These are phyloP conservation scores for Pleuronectes platessa DNA, from an alignment of 2,113 vertebrate genomes.

Conservation along the genomic window DNA sequence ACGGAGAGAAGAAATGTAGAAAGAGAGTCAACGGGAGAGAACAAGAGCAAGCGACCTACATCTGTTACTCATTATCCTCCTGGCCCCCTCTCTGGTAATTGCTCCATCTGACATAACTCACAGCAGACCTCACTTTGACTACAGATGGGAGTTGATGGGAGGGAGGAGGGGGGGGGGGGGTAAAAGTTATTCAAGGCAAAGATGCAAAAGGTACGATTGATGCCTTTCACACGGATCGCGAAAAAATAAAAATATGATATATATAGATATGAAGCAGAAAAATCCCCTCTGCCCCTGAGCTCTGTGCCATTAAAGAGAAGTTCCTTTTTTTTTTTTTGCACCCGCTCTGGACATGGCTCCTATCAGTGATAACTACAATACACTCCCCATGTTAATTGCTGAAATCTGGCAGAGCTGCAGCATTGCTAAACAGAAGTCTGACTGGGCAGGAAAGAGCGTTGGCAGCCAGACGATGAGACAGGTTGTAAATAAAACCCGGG, in stretches of 20 bases:
- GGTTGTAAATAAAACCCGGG: slow-evolving; percentile 50
- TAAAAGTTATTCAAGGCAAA: slow-evolving; percentile 84
- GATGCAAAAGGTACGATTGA: slow-evolving; percentile 55
- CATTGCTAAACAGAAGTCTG: slow-evolving; percentile 42
- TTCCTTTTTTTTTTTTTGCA: not conserved
- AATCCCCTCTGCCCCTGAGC: not conserved
- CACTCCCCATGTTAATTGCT: slow-evolving; percentile 46
- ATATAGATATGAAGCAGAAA: slow-evolving; percentile 2
- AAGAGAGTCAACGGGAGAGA: slow-evolving; percentile 49
- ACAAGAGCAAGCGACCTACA: slow-evolving; percentile 82
- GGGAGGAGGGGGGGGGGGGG: slow-evolving; percentile 6
- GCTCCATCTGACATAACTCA: slow-evolving; percentile 94
- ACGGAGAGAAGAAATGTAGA: slow-evolving; percentile 36
- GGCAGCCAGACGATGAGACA: slow-evolving; percentile 39
- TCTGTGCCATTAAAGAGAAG: not conserved
- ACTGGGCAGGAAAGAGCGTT: slow-evolving; percentile 26
- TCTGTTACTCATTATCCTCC: slow-evolving; percentile 93
- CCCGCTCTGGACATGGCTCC: slow-evolving; percentile 1
- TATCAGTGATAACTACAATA: slow-evolving; percentile 12
- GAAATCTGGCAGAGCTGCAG: slow-evolving; percentile 43
- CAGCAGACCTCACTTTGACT: slow-evolving; percentile 87
- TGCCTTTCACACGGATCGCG: slow-evolving; percentile 11
- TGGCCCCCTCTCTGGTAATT: slow-evolving; percentile 87
- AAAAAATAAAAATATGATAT: not conserved
- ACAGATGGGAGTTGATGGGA: slow-evolving; percentile 77